Evolutionary conservation across 2,888 invertebrate genomes (phyloP), one percentile per base, ranked within the genome.

Genomic region (Macroteleia sp.): DNA sequence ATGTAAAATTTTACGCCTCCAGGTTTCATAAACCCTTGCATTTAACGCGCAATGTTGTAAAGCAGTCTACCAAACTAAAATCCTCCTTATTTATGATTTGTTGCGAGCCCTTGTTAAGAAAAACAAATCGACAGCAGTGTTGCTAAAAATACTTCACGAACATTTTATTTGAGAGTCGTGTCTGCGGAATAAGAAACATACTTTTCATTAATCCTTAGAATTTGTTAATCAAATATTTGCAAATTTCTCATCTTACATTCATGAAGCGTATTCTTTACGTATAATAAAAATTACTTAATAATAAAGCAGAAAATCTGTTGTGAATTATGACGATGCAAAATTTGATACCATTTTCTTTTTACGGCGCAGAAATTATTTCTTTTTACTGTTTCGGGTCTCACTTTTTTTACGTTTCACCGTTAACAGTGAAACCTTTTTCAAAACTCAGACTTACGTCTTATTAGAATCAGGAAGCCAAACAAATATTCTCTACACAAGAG

Each of bases 401-500:
- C 73, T 66, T 74, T 74, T 66, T 52, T 59, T 52, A 59, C 52
- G 16, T 59, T 66, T 66, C 66, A 39, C 66, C 12, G 52, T 52
- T 64, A 64, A 59, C 32, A 30, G 73, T 41, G 59, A 62, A 62
- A 52, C 73, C 73, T 66, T 62, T 64, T 74, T 56, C 20, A 32
- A 57, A 74, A 73, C 66, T 66, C 57, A 16, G 52, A 36, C 42
- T 42, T 66, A 66, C 36, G 59, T 66, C 73, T 74, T 74, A 73
- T 73, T 73, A 66, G 54, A 71, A 71, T 71, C 71, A 62, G 56
- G 71, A 71, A 71, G 64, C 59, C 73, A 44, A 74, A 74, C 73
- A 57, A 34, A 59, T 59, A 66, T 66, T 74, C 59, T 20, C 34
- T 41, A 34, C 64, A 14, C 56, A 20, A 32, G 61, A 34, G 73